These are phyloP conservation scores for Salvator merianae DNA, from an alignment of 2,113 vertebrate species.

Conservation along the genomic window DNA sequence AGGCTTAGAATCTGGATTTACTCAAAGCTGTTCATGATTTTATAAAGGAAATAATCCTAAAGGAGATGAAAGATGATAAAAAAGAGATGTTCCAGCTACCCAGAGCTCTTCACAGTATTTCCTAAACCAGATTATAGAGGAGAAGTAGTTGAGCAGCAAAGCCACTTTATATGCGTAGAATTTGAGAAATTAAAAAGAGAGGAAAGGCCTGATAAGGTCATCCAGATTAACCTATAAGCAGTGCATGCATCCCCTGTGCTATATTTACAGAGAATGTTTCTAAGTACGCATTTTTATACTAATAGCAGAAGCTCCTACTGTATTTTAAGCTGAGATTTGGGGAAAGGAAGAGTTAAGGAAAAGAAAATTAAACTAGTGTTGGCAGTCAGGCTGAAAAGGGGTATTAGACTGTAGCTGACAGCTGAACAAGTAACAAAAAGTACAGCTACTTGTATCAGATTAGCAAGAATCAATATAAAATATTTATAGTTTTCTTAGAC, in stretches of 20 bases:
- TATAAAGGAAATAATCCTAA: constrained; percentile 40
- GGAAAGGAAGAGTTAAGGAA: not conserved
- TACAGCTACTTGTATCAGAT: not conserved
- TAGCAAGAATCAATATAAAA: not conserved
- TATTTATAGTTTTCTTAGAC: not conserved
- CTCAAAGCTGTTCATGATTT: constrained; percentile 46
- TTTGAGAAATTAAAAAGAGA: constrained; percentile 27
- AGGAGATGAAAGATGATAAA: constrained; percentile 29
- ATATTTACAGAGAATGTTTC: constrained; percentile 4
- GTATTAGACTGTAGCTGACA: not conserved
- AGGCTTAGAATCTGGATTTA: constrained; percentile 41
- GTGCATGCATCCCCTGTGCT: not conserved
- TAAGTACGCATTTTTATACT: not conserved
- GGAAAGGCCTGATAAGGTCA: constrained; percentile 23
- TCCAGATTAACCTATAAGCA: not conserved
- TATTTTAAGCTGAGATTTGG: not conserved
- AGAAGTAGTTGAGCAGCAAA: constrained; percentile 22
- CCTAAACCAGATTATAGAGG: constrained; percentile 1
- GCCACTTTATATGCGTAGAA: constrained; percentile 33
- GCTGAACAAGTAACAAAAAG: not conserved
- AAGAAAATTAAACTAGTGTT: constrained; percentile 14
- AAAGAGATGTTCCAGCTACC: constrained; percentile 30
- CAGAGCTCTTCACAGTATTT: constrained; percentile 26
- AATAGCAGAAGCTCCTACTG: not conserved
- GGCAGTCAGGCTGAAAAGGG: not conserved